Evolutionary conservation across 2,113 vertebrate genomes (phyloP).

Genomic region (Speoplatyrhinus poulsoni): DNA sequence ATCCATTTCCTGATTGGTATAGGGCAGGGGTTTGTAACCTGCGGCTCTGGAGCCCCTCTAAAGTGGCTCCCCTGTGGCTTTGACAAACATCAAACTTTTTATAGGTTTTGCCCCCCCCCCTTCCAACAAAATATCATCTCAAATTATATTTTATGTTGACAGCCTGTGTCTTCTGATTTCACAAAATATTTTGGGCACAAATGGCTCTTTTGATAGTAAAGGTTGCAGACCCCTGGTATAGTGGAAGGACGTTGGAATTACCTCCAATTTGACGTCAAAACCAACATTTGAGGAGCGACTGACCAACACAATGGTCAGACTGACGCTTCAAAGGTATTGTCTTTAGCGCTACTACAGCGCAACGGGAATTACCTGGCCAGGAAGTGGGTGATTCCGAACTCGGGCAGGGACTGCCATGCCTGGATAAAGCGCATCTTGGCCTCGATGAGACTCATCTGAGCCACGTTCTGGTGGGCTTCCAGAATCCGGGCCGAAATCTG

Average conservation of each 20-base stretch:
- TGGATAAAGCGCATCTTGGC: constrained; percentile 99
- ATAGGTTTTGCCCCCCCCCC: constrained; percentile 21
- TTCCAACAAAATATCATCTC: constrained; percentile 4
- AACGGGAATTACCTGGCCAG: constrained; percentile 84
- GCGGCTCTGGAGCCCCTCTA: no score
- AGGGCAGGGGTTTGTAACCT: no score
- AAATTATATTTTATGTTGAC: no score
- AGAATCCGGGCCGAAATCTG: constrained; percentile 96
- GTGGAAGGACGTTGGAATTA: no score
- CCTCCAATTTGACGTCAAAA: no score
- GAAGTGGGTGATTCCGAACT: constrained; percentile 99
- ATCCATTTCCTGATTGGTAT: no score
- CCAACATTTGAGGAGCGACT: neutral
- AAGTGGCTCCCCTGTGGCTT: no score
- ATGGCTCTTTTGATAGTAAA: no score
- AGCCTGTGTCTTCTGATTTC: no score
- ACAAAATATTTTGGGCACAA: no score
- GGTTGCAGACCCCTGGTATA: no score
- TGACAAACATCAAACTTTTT: constrained; percentile 20
- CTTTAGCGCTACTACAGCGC: neutral
- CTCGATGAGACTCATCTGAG: constrained; percentile 98
- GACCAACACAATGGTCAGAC: neutral
- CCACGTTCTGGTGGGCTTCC: constrained; percentile 97
- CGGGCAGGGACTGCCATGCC: constrained; percentile 96
- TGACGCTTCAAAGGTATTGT: no score